Evolutionary conservation across 2,888 invertebrate genomes (phyloP).

Genomic region (Netelia melanura): DNA sequence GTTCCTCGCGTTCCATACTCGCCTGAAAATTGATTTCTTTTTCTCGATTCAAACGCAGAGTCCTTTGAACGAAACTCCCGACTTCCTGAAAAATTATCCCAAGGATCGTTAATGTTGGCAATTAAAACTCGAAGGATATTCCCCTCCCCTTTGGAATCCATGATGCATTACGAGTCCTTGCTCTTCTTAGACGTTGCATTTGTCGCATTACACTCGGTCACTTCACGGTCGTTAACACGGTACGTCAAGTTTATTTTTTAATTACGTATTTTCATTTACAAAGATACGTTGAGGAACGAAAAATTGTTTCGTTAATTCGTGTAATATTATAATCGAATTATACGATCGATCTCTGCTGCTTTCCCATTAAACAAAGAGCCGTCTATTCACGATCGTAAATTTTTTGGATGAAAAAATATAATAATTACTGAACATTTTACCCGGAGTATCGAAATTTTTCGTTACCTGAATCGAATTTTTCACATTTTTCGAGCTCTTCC

Average conservation of each 20-base stretch:
- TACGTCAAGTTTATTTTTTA: constrained; percentile 30
- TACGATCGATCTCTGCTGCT: too few species aligned
- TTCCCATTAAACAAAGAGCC: too few species aligned
- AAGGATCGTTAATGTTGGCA: constrained; percentile 37
- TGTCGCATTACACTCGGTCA: constrained; percentile 6
- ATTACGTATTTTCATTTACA: neutral
- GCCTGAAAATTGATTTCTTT: constrained; percentile 27
- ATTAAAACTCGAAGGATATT: constrained; percentile 60
- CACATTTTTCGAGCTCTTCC: neutral
- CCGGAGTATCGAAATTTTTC: too few species aligned
- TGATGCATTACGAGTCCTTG: constrained; percentile 48
- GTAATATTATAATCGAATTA: neutral
- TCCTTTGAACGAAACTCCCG: constrained; percentile 38
- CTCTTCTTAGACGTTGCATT: constrained; percentile 43
- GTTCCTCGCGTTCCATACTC: constrained; percentile 12
- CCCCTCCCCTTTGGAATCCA: constrained; percentile 29
- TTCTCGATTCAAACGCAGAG: neutral
- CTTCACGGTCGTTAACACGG: constrained; percentile 46
- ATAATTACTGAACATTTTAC: too few species aligned
- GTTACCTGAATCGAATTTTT: too few species aligned
- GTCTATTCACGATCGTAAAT: too few species aligned
- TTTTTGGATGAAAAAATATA: too few species aligned
- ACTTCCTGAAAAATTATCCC: constrained; percentile 63
- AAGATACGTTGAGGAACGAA: constrained; percentile 6
- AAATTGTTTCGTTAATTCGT: neutral